phyloP scores from a whole-genome alignment of 2,113 vertebrate genomes.

The Pitta sordida region DNA sequence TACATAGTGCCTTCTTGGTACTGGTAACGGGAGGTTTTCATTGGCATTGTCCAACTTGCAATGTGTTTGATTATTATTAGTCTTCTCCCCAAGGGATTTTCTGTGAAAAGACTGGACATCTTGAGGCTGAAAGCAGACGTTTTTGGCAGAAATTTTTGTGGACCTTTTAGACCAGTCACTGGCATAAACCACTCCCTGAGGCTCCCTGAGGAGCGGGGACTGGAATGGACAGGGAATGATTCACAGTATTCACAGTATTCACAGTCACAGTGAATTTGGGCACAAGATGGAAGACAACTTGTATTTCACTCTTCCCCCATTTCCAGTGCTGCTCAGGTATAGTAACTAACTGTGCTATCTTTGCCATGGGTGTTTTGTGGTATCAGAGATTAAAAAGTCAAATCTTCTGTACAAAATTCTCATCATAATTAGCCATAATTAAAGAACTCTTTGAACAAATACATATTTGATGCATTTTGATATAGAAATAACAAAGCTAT shows the following conservation, averaged over 20 bases:
- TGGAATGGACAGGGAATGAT: background rate
- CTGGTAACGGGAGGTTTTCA: background rate
- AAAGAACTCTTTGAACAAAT: conserved; percentile 24
- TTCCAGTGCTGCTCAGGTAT: background rate
- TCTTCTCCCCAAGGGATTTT: background rate
- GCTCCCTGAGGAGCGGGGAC: background rate
- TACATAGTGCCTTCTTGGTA: background rate
- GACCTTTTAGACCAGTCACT: background rate
- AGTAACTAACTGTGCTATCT: background rate
- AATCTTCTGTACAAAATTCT: background rate
- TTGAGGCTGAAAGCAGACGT: background rate
- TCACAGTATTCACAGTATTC: no score
- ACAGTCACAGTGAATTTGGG: no score
- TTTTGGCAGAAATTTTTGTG: background rate
- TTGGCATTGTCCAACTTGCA: accelerated
- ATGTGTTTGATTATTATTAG: background rate
- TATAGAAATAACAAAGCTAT: background rate
- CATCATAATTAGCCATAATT: conserved; percentile 8
- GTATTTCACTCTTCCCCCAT: background rate
- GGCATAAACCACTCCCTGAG: background rate
- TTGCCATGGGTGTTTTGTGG: background rate
- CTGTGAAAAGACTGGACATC: background rate
- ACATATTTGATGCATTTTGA: background rate
- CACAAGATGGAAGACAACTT: no score
- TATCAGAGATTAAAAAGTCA: background rate